phyloP scores from a whole-genome alignment of 2,797 vertebrate genomes.

The Sebastes taczanowskii region DNA sequence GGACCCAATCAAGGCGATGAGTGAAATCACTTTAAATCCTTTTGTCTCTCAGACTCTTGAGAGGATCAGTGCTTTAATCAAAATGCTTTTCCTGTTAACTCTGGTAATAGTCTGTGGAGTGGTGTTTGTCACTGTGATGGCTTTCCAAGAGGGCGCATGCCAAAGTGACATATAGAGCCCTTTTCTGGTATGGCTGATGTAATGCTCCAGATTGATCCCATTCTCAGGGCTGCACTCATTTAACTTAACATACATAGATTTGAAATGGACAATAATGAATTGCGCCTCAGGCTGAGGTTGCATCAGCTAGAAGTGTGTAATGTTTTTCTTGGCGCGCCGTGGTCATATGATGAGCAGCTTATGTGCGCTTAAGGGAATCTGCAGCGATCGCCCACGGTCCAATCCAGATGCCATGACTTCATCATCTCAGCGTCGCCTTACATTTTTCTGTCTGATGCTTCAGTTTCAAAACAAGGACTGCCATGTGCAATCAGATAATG shows the following conservation, averaged over 20 bases:
- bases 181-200: conserved; percentile 35
- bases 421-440: neutral
- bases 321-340: conserved; percentile 41
- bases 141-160: conserved; percentile 13
- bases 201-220: conserved; percentile 15
- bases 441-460: neutral
- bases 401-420: conserved; percentile 48
- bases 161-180: conserved; percentile 23
- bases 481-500: conserved; percentile 23
- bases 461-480: conserved; percentile 24
- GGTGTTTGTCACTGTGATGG: conserved; percentile 30
- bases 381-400: neutral
- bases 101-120: conserved; percentile 17
- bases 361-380: conserved; percentile 42
- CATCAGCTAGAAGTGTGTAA: conserved; percentile 18
- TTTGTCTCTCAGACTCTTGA: conserved; percentile 24
- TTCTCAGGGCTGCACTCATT: conserved; percentile 12
- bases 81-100: conserved; percentile 7
- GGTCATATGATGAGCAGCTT: conserved; percentile 54
- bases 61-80: conserved; percentile 22
- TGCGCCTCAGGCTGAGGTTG: conserved; percentile 3
- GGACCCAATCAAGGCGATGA: conserved; percentile 34
- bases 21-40: conserved; percentile 26
- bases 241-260: conserved; percentile 1
- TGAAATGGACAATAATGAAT: conserved; percentile 3